Evolutionary conservation across 2,797 vertebrate species (phyloP), one percentile per base, ranked within the genome.

Genomic region (Tauraco hartlaubi): DNA sequence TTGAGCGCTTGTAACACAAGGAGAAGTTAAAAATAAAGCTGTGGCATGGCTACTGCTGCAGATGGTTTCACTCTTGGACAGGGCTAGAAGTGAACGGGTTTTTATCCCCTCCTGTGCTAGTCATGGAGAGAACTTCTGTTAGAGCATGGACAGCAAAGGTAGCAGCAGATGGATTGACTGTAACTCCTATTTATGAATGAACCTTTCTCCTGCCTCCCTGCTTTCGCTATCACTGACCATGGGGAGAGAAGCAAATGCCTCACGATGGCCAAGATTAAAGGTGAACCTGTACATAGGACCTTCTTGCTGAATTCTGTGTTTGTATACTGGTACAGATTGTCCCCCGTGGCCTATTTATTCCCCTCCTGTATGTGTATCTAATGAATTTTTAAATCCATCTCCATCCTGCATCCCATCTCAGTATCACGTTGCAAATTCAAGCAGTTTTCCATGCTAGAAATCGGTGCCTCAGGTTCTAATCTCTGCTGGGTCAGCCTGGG

Each of bases 1-100:
- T 0, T 9, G 63, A 91, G 19, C 58, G 1, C 39, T 89, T 80
- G 76, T 71, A 86, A 54, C 22, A 2, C 25, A 49, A 72, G 83
- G 48, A 55, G 51, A 76, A 37, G 31, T 8, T 43, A 51, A 92
- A 56, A 82, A 37, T 74, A 88, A 85, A 93, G 54, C 39, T 29
- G 66, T n/a, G 87, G 46, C n/a, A 44, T 35, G 62, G 37, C 75
- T 82, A 15, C 69, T 95, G 59, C 72, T 90, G 90, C 95, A 91
- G 85, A 94, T 95, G 94, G 92, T 88, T 90, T 77, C 85, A 10
- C 55, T 79, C 93, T 92, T 67, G 86, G 87, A 59, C 46, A 13
- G 71, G 55, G 72, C 67, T 78, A 56, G 33, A 41, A 75, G 51
- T 7, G 61, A 74, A 41, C 4, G 26, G 67, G 49, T 64, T 90